phyloP scores from a whole-genome alignment of 2,113 vertebrate species.

The Herpailurus yagouaroundi region DNA sequence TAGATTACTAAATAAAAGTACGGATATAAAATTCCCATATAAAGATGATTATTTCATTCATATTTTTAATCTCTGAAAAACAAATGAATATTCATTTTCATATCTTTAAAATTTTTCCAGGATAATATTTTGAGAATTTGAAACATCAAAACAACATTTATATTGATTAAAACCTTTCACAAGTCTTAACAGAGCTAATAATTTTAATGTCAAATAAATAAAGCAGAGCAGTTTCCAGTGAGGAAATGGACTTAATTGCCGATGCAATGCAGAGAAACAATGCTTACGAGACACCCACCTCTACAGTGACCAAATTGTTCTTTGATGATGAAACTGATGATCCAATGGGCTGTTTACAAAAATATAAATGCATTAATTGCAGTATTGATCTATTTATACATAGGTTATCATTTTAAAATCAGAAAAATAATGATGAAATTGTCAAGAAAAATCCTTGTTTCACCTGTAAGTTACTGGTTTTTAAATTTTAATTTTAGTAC shows the following conservation, averaged over 20 bases:
- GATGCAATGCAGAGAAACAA: conserved; percentile 16
- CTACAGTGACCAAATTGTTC: conserved; percentile 23
- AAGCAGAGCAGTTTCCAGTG: conserved; percentile 70
- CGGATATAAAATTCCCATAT: not conserved
- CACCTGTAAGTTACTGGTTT: not conserved
- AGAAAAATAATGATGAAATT: conserved; percentile 5
- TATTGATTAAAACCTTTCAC: conserved; percentile 80
- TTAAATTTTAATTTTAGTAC: not conserved
- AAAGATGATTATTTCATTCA: conserved; percentile 69
- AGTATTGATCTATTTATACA: not conserved
- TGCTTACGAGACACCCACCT: conserved; percentile 15
- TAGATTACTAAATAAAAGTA: not conserved
- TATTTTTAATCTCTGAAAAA: conserved; percentile 72
- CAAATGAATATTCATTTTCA: not conserved
- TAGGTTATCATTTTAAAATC: not conserved
- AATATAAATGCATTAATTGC: not conserved
- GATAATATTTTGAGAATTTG: conserved; percentile 78
- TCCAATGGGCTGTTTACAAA: conserved; percentile 1
- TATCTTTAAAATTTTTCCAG: conserved; percentile 69
- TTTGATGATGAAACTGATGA: conserved; percentile 40
- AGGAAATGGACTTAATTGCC: conserved; percentile 78
- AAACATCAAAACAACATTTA: conserved; percentile 82
- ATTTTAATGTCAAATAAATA: conserved; percentile 81
- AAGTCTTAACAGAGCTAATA: conserved; percentile 78
- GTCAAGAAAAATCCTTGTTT: not conserved